Percentiles rank a stretch among this genome's conserved stretches.
These are phyloP conservation scores for Megalonaias nervosa DNA, from an alignment of 1,140 invertebrate species.

Conservation along the genomic window DNA sequence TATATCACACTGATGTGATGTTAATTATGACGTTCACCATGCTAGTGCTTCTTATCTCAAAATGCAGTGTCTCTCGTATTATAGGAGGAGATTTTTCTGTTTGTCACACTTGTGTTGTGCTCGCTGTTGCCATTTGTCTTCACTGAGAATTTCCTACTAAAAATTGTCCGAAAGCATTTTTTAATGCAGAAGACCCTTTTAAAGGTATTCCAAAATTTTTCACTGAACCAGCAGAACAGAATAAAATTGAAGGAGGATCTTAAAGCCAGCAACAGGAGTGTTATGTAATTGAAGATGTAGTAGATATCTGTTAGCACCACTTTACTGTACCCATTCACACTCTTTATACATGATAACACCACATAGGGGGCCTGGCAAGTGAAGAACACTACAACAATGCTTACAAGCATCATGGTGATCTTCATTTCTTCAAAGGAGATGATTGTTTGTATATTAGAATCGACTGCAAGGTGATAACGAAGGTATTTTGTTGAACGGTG, in stretches of 20 bases:
- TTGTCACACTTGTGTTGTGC: constrained; percentile 40
- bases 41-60: constrained; percentile 12
- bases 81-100: constrained; percentile 50
- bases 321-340: constrained; percentile 51
- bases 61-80: constrained; percentile 56
- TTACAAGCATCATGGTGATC: constrained; percentile 83
- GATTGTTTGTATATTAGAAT: constrained; percentile 57
- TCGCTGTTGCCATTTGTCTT: constrained; percentile 32
- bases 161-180: constrained; percentile 36
- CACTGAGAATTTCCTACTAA: constrained; percentile 18
- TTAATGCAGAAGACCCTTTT: constrained; percentile 76
- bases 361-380: constrained; percentile 79
- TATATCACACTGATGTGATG: too few relatives aligned
- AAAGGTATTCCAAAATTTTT: constrained; percentile 84
- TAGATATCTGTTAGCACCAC: background rate
- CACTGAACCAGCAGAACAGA: constrained; percentile 84
- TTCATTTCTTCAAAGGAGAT: constrained; percentile 78
- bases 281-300: constrained; percentile 25
- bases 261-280: constrained; percentile 76
- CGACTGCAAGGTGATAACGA: constrained; percentile 56
- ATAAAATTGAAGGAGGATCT: constrained; percentile 83
- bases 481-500: constrained; percentile 68
- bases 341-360: constrained; percentile 65
- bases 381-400: constrained; percentile 82
- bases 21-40: too few relatives aligned